Conservation (phyloP, 2,113 vertebrate species). For the Malaclemys terrapin region DNA sequence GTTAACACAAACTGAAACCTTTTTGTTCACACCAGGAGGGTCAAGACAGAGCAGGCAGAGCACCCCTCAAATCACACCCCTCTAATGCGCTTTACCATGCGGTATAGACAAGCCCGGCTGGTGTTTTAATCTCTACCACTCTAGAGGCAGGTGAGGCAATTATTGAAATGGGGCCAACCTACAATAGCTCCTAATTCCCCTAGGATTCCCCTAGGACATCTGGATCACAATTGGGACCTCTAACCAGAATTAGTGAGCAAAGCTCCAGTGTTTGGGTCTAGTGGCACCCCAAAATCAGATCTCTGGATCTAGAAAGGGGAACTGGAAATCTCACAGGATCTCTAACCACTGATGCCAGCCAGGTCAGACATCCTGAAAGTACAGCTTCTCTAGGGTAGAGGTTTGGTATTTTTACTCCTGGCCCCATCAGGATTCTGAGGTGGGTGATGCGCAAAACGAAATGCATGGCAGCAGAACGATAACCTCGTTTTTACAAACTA, state of each 20-base stretch:
- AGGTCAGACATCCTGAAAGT: background rate
- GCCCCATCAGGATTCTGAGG: background rate
- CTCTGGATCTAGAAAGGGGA: background rate
- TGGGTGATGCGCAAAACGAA: background rate
- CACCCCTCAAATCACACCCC: too few relatives aligned
- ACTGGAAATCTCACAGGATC: background rate
- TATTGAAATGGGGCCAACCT: accelerated
- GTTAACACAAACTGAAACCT: too few relatives aligned
- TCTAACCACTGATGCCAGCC: background rate
- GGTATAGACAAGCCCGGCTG: background rate
- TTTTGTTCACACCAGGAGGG: too few relatives aligned
- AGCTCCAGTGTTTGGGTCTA: background rate
- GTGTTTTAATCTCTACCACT: slow-evolving; percentile 12
- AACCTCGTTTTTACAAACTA: background rate
- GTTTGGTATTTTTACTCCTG: background rate
- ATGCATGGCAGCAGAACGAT: background rate
- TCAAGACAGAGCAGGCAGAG: too few relatives aligned
- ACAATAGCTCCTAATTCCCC: background rate
- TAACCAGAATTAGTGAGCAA: background rate
- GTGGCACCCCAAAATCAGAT: background rate
- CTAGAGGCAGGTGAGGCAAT: slow-evolving; percentile 8
- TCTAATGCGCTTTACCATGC: too few relatives aligned
- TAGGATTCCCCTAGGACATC: background rate
- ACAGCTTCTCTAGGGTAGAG: background rate
- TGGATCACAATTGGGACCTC: background rate